Evolutionary conservation across 2,113 vertebrate genomes (phyloP).

Genomic region (Micromys minutus): DNA sequence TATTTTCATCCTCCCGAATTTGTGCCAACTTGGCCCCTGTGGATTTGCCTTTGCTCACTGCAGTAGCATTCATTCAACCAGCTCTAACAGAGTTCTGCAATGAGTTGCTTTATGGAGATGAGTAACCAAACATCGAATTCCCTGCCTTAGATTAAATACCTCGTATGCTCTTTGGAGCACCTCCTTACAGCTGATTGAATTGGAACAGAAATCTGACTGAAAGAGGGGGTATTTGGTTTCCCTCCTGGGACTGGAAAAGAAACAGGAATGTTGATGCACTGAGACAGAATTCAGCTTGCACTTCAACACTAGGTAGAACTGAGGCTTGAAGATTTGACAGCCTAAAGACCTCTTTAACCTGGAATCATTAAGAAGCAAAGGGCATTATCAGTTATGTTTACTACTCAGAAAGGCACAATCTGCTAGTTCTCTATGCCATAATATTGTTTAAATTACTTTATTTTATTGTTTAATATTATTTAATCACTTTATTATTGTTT

Average conservation of each 20-base stretch:
- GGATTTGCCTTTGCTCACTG: not conserved
- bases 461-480: too few species aligned
- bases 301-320: not conserved
- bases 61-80: not conserved
- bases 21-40: not conserved
- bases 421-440: not conserved
- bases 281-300: not conserved
- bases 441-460: not conserved
- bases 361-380: conserved; percentile 14
- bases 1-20: not conserved
- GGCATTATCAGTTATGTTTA: not conserved
- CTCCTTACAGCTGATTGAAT: not conserved
- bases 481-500: too few species aligned
- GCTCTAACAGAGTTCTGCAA: not conserved
- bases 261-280: not conserved
- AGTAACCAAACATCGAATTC: not conserved
- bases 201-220: not conserved
- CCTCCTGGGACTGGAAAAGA: conserved; percentile 7
- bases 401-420: not conserved
- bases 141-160: not conserved
- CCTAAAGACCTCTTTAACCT: not conserved
- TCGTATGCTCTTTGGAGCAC: not conserved
- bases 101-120: not conserved
- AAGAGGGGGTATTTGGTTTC: not conserved
- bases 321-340: not conserved